These are phyloP conservation scores for Vulpes ferrilata DNA, from an alignment of 2,113 vertebrate species.

Conservation along the genomic window DNA sequence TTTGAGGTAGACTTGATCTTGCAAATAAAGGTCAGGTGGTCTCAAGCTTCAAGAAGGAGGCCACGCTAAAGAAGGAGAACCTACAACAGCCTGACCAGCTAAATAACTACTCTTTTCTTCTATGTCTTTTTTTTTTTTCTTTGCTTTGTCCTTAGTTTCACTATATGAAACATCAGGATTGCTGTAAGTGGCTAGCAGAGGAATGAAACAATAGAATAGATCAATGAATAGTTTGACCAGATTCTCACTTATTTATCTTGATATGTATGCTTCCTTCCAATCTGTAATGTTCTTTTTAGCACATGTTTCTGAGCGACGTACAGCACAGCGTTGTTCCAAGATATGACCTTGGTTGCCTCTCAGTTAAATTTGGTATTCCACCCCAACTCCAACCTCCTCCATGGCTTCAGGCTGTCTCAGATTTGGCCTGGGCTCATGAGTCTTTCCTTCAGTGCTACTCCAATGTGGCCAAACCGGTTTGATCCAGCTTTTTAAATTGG, in stretches of 20 bases:
- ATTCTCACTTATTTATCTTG: neutral
- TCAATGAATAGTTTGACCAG: neutral
- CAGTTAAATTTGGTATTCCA: neutral
- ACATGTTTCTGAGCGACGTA: neutral
- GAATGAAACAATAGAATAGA: neutral
- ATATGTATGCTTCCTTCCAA: neutral
- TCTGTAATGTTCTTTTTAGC: neutral
- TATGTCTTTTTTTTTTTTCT: neutral
- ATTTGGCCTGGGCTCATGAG: neutral
- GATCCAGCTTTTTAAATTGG: neutral
- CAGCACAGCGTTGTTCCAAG: neutral
- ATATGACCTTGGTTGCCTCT: neutral
- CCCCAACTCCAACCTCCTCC: accelerated
- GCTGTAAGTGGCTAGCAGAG: neutral
- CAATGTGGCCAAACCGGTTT: neutral
- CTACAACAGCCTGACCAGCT: neutral
- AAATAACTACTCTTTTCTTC: neutral
- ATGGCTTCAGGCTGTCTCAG: neutral
- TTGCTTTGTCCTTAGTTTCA: neutral
- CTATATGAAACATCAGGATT: neutral
- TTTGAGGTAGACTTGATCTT: neutral
- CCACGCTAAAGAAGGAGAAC: neutral
- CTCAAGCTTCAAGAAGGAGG: neutral
- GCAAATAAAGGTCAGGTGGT: neutral
- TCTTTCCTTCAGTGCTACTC: neutral